A percentile compares a stretch with the other conserved stretches of the same genome.
Conservation (phyloP, 2,113 vertebrate genomes). For the Neolamprologus devosi region DNA sequence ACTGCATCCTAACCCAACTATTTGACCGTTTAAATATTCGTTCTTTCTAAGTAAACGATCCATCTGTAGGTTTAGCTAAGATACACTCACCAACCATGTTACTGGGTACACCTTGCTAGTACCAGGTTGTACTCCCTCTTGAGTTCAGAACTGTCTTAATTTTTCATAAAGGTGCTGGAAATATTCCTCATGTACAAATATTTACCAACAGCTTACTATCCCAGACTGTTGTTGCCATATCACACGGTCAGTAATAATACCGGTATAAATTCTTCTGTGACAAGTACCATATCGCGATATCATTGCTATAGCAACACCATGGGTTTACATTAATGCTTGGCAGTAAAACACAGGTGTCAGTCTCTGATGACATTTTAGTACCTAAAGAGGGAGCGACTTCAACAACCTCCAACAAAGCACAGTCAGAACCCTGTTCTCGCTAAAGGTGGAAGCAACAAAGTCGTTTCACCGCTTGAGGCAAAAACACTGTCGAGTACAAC, state of each 20-base stretch:
- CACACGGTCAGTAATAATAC: background rate
- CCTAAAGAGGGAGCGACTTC: background rate
- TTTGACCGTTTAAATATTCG: background rate
- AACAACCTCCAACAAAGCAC: background rate
- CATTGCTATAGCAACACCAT: background rate
- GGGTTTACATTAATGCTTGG: background rate
- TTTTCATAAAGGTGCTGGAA: background rate
- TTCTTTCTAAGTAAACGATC: background rate
- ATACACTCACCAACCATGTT: background rate
- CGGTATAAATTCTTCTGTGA: background rate
- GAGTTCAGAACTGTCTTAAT: background rate
- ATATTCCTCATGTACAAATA: background rate
- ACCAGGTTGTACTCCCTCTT: background rate
- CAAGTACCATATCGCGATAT: background rate
- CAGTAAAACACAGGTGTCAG: background rate
- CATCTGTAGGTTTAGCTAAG: background rate
- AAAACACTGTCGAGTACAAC: background rate
- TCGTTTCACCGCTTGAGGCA: background rate
- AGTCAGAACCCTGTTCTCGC: background rate
- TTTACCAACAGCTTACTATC: background rate
- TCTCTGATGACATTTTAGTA: background rate
- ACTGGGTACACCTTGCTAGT: background rate
- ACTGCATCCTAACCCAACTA: background rate
- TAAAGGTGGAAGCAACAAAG: background rate
- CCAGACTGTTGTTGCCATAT: background rate